Evolutionary conservation across 2,888 invertebrate genomes (phyloP).

Genomic region (Meteorus cinctellus): DNA sequence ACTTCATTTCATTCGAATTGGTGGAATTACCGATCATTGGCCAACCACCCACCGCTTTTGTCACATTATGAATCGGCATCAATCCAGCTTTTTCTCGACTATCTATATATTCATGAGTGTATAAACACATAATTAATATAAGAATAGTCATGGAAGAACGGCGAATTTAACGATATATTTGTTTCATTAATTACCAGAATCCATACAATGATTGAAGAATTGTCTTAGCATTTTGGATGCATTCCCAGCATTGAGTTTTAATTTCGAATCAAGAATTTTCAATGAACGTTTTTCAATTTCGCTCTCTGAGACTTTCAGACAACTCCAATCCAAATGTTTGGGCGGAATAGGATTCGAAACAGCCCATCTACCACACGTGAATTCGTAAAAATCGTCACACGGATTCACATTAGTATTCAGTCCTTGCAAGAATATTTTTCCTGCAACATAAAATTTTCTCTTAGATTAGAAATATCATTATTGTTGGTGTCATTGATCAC

Average conservation of each 20-base stretch:
- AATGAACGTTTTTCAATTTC: background rate
- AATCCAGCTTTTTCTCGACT: slow-evolving; percentile 46
- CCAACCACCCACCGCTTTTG: slow-evolving; percentile 53
- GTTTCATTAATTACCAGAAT: background rate
- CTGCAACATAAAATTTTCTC: background rate
- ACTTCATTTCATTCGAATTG: slow-evolving; percentile 46
- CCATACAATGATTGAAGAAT: slow-evolving; percentile 15
- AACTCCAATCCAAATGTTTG: background rate
- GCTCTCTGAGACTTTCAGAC: background rate
- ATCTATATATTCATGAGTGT: slow-evolving; percentile 18
- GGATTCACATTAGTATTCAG: slow-evolving; percentile 6
- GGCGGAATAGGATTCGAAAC: slow-evolving; percentile 6
- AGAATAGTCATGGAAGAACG: background rate
- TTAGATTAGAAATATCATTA: background rate
- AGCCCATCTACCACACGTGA: slow-evolving; percentile 13
- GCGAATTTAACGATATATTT: background rate
- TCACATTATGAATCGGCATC: slow-evolving; percentile 45
- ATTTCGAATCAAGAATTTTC: slow-evolving; percentile 11
- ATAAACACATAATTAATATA: background rate
- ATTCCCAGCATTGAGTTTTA: background rate
- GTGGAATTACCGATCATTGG: slow-evolving; percentile 51
- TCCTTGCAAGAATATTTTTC: slow-evolving; percentile 1
- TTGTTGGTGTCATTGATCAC: background rate
- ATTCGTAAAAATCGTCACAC: slow-evolving; percentile 32
- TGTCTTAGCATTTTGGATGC: slow-evolving; percentile 13